Percentiles rank a stretch among this genome's conserved stretches.
These are phyloP conservation scores for Cryptoblepharus egeriae DNA, from an alignment of 2,797 vertebrate species.

Conservation along the genomic window DNA sequence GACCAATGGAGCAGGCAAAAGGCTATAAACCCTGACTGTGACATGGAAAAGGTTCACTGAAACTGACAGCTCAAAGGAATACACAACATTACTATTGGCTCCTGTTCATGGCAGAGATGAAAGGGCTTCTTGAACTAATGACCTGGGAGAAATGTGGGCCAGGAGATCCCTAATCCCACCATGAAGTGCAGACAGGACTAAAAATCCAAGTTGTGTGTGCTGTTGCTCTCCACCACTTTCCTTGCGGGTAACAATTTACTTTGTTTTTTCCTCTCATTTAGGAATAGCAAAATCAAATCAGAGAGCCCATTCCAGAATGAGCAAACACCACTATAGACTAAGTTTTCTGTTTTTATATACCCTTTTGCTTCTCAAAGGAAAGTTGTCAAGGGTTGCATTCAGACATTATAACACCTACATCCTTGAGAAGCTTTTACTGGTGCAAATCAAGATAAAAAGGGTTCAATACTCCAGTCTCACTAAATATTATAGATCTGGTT, in stretches of 20 bases:
- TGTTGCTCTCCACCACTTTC: background rate
- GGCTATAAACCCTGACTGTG: constrained; percentile 11
- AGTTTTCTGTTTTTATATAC: background rate
- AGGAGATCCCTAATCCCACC: background rate
- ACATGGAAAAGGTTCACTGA: constrained; percentile 33
- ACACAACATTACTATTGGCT: constrained; percentile 4
- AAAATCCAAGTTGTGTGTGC: background rate
- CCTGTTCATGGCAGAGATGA: constrained; percentile 27
- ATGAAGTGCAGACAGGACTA: background rate
- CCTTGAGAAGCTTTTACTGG: no score
- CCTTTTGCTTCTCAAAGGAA: no score
- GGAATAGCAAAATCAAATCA: background rate
- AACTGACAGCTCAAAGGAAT: constrained; percentile 28
- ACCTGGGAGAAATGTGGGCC: background rate
- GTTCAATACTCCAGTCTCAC: no score
- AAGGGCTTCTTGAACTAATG: constrained; percentile 20
- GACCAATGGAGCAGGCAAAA: constrained; percentile 23
- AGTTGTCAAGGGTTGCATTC: no score
- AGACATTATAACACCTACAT: no score
- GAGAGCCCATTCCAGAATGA: background rate
- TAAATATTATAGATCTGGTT: no score
- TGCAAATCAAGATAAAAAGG: no score
- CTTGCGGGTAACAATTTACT: background rate
- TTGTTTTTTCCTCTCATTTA: no score
- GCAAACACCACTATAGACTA: background rate